Evolutionary conservation across 2,888 invertebrate species (phyloP).

Genomic region (Pachymerium ferrugineum): DNA sequence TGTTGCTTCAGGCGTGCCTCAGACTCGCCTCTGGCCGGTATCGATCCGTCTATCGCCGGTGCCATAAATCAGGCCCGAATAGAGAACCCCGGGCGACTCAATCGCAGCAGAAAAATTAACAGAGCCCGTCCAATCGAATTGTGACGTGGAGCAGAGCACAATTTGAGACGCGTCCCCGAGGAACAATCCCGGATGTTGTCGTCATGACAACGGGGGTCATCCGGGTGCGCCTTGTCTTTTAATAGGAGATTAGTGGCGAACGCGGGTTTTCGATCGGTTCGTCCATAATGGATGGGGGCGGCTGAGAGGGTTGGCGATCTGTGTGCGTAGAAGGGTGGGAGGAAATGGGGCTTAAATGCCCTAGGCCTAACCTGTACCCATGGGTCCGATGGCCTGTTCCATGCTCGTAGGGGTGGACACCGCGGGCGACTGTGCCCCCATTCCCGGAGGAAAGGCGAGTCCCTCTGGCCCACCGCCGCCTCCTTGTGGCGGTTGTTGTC

Average conservation of each 20-base stretch:
- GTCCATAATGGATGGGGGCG: conserved; percentile 8
- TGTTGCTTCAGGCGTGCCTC: conserved; percentile 13
- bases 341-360: background rate
- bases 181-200: conserved; percentile 4
- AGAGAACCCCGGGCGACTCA: background rate
- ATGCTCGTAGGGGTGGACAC: conserved; percentile 35
- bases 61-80: conserved; percentile 8
- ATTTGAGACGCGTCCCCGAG: background rate
- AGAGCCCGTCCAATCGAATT: background rate
- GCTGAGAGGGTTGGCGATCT: background rate
- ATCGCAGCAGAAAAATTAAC: conserved; percentile 8
- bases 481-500: conserved; percentile 53
- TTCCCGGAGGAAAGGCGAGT: conserved; percentile 35
- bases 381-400: conserved; percentile 37
- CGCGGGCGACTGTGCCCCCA: conserved; percentile 37
- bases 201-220: conserved; percentile 5
- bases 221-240: conserved; percentile 13
- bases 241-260: conserved; percentile 4
- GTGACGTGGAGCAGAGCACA: conserved; percentile 8
- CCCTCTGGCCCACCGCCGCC: conserved; percentile 36
- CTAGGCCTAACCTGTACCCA: conserved; percentile 36
- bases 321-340: background rate
- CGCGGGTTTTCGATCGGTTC: background rate
- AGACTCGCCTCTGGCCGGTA: conserved; percentile 4
- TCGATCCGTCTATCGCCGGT: background rate